These are phyloP conservation scores for Microctenopoma lineatum DNA, from an alignment of 2,797 vertebrate species.

Conservation along the genomic window DNA sequence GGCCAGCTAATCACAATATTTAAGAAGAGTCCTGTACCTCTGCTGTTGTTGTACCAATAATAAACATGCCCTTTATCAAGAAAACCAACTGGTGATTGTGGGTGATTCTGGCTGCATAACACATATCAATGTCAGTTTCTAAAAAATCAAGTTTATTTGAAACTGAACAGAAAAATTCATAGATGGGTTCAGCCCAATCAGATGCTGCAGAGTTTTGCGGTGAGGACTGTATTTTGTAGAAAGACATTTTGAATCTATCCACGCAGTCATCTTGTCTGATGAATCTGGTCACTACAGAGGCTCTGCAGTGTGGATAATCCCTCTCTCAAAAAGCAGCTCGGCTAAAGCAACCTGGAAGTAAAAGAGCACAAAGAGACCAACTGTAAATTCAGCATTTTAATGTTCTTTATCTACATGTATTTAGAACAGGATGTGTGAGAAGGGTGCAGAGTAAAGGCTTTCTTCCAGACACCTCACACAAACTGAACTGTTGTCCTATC, in stretches of 20 bases:
- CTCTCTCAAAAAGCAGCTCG: slow-evolving; percentile 90
- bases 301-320: slow-evolving; percentile 88
- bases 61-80: slow-evolving; percentile 69
- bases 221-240: slow-evolving; percentile 31
- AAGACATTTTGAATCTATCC: slow-evolving; percentile 34
- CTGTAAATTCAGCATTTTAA: slow-evolving; percentile 6
- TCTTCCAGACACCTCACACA: background rate
- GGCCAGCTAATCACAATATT: slow-evolving; percentile 55
- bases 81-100: slow-evolving; percentile 1
- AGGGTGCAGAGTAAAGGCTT: background rate
- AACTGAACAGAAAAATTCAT: slow-evolving; percentile 7
- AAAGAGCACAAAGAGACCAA: slow-evolving; percentile 4
- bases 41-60: slow-evolving; percentile 66
- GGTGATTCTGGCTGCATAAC: slow-evolving; percentile 10
- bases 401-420: background rate
- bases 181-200: background rate
- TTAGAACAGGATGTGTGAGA: background rate
- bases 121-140: background rate
- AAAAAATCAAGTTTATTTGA: slow-evolving; percentile 37
- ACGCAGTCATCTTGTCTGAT: slow-evolving; percentile 34
- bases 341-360: slow-evolving; percentile 85
- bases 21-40: slow-evolving; percentile 44
- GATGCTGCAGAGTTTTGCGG: slow-evolving; percentile 23
- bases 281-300: slow-evolving; percentile 68
- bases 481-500: too few species aligned